A percentile compares a stretch with the other conserved stretches of the same genome.
Evolutionary conservation across 2,888 invertebrate species (phyloP).

Genomic region (Elmis aenea): DNA sequence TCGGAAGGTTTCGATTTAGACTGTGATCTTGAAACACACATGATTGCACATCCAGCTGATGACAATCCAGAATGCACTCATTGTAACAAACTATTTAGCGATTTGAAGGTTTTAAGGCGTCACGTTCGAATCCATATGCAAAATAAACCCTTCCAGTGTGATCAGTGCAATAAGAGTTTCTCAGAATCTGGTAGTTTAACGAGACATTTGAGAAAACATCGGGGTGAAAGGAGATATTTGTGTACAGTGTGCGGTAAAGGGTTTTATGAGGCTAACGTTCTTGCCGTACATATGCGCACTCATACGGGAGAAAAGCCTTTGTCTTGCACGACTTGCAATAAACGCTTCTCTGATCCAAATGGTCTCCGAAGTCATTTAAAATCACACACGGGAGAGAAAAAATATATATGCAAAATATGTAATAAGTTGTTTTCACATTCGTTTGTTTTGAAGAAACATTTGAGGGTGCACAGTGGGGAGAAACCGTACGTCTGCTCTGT

Average conservation of each 20-base stretch:
- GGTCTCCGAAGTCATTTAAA: conserved; percentile 36
- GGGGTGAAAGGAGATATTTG: conserved; percentile 38
- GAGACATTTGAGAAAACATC: conserved; percentile 36
- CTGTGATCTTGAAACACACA: conserved; percentile 34
- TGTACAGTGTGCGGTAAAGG: conserved; percentile 39
- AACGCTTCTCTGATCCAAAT: conserved; percentile 37
- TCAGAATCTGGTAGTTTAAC: conserved; percentile 39
- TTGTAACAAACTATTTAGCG: conserved; percentile 34
- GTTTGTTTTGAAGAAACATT: conserved; percentile 37
- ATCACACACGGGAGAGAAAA: conserved; percentile 37
- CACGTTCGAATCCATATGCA: conserved; percentile 37
- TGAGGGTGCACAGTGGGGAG: conserved; percentile 36
- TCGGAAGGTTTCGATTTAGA: conserved; percentile 31
- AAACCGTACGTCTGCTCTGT: conserved; percentile 35
- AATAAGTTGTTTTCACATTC: conserved; percentile 37
- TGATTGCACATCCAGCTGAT: conserved; percentile 33
- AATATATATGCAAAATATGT: conserved; percentile 34
- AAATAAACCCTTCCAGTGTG: conserved; percentile 36
- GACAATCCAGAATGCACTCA: conserved; percentile 31
- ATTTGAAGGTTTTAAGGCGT: conserved; percentile 34
- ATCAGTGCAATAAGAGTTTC: conserved; percentile 33
- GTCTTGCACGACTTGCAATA: conserved; percentile 33
- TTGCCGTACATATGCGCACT: conserved; percentile 36
- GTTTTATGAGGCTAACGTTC: conserved; percentile 39
- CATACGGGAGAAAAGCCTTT: conserved; percentile 41